Percentiles rank a stretch among this genome's conserved stretches.
These are phyloP conservation scores for Nasonia oneida DNA, from an alignment of 2,888 invertebrate species.

Conservation along the genomic window DNA sequence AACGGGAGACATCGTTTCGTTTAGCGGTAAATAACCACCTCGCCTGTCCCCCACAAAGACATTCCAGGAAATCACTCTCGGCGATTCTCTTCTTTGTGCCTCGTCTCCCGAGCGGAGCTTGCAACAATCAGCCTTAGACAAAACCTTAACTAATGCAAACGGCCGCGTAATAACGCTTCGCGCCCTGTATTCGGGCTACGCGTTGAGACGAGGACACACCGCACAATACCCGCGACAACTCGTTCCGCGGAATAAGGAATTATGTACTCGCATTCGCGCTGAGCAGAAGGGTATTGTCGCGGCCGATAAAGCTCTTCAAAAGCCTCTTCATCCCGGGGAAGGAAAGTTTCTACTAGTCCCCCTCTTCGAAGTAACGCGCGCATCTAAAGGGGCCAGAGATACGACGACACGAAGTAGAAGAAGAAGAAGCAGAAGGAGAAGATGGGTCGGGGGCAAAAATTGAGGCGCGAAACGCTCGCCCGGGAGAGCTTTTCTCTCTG, in stretches of 20 bases:
- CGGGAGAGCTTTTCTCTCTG: constrained; percentile 20
- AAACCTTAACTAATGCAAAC: constrained; percentile 38
- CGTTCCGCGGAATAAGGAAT: constrained; percentile 47
- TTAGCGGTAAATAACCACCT: too few relatives aligned
- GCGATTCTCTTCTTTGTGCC: background rate
- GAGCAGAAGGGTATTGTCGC: constrained; percentile 39
- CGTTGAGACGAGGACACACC: background rate
- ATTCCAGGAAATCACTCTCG: background rate
- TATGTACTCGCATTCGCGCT: constrained; percentile 23
- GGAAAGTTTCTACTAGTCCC: constrained; percentile 47
- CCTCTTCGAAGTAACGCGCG: background rate
- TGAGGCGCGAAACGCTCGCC: constrained; percentile 35
- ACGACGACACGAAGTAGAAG: background rate
- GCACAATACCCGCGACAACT: constrained; percentile 27
- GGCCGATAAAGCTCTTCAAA: constrained; percentile 53
- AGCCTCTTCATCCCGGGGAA: constrained; percentile 53
- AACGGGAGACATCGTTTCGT: too few relatives aligned
- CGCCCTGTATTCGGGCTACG: background rate
- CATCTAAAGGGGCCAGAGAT: constrained; percentile 48
- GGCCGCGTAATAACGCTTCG: background rate
- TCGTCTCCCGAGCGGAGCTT: background rate
- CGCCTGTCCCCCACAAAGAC: too few relatives aligned
- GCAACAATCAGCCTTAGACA: constrained; percentile 26
- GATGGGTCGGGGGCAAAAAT: background rate
- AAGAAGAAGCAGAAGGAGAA: background rate